Percentiles rank a stretch among this genome's conserved stretches.
Evolutionary conservation across 2,113 vertebrate species (phyloP).

Genomic region (Morphnarchus princeps): DNA sequence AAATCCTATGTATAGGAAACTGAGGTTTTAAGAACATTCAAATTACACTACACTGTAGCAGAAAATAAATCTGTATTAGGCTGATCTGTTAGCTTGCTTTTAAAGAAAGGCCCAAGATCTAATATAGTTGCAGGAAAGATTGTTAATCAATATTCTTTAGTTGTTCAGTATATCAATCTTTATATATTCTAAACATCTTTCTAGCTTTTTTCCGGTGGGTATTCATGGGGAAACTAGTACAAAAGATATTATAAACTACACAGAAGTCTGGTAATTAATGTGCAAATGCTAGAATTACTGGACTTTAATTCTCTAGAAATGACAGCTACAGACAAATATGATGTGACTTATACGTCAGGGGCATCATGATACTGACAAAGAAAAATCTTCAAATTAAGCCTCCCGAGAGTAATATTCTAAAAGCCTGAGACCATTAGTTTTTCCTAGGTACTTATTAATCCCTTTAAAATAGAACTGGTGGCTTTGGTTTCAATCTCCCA

Average conservation of each 20-base stretch:
- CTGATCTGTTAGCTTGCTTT: background rate
- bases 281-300: background rate
- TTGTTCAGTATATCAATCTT: background rate
- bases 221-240: background rate
- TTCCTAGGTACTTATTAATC: background rate
- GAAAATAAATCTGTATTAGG: background rate
- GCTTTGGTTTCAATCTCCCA: background rate
- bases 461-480: background rate
- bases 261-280: background rate
- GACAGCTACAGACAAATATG: background rate
- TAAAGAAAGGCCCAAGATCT: background rate
- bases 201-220: background rate
- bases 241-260: background rate
- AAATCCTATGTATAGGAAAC: background rate
- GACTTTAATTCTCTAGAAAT: background rate
- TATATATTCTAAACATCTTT: background rate
- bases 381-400: background rate
- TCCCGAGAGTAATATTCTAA: background rate
- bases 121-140: background rate
- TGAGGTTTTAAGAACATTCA: background rate
- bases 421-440: background rate
- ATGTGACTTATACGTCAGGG: background rate
- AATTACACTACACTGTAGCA: background rate
- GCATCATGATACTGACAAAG: background rate
- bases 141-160: background rate